Evolutionary conservation across 2,113 vertebrate species (phyloP).

Genomic region (Melanostigma gelatinosum): DNA sequence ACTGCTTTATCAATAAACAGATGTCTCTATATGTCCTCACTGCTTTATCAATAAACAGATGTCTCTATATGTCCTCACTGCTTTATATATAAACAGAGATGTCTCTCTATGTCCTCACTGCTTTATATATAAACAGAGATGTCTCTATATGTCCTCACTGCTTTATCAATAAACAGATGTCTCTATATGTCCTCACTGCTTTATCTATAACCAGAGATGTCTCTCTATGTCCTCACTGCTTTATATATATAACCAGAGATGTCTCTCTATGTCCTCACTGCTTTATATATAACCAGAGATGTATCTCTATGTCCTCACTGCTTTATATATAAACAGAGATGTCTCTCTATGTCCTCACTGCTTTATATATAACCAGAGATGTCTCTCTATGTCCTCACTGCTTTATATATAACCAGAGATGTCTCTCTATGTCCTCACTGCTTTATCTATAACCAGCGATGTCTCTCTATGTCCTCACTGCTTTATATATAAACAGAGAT

Average conservation of each 20-base stretch:
- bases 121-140: neutral
- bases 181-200: conserved; percentile 36
- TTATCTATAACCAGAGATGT: neutral
- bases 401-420: no score
- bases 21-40: conserved; percentile 32
- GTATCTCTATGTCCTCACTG: conserved; percentile 40
- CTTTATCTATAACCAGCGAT: neutral
- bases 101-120: conserved; percentile 32
- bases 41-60: neutral
- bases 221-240: conserved; percentile 40
- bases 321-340: no score
- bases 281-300: neutral
- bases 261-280: no score
- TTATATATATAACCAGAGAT: no score
- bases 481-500: no score
- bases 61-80: conserved; percentile 35
- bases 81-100: neutral
- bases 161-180: neutral
- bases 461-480: conserved; percentile 34
- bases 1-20: conserved; percentile 14
- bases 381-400: conserved; percentile 40
- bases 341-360: no score
- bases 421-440: no score
- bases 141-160: conserved; percentile 35
- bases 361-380: neutral